These are phyloP conservation scores for Borostomias antarcticus DNA, from an alignment of 2,797 vertebrate species.

Conservation along the genomic window DNA sequence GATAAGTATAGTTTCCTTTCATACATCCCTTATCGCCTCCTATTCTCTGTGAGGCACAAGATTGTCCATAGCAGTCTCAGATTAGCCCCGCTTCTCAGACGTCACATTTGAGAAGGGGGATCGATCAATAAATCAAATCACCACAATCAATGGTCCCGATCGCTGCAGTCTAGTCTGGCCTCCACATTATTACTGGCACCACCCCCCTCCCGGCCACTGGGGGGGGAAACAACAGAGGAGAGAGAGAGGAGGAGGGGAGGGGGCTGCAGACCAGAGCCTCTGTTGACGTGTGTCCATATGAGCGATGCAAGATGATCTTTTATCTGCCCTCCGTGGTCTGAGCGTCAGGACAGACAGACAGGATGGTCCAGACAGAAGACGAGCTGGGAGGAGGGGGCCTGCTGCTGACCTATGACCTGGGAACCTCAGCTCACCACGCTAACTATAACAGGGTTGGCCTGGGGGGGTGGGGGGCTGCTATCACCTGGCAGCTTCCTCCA, in stretches of 20 bases:
- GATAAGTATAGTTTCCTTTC: constrained; percentile 93
- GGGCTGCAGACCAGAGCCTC: constrained; percentile 27
- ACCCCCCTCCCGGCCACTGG: constrained; percentile 30
- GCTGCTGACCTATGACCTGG: constrained; percentile 78
- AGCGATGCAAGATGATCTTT: constrained; percentile 65
- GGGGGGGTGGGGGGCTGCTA: constrained; percentile 77
- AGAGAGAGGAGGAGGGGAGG: constrained; percentile 8
- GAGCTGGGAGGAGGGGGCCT: constrained; percentile 82
- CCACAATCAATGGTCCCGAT: constrained; percentile 94
- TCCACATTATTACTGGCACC: constrained; percentile 91
- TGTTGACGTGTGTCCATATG: constrained; percentile 56
- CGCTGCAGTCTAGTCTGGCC: constrained; percentile 95
- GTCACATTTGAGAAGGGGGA: constrained; percentile 87
- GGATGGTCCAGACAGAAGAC: constrained; percentile 47
- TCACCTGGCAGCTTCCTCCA: constrained; percentile 81
- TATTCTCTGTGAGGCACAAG: constrained; percentile 85
- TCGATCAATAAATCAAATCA: constrained; percentile 99
- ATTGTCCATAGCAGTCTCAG: constrained; percentile 89
- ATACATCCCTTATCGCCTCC: constrained; percentile 89
- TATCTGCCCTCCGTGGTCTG: constrained; percentile 58
- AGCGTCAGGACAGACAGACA: constrained; percentile 46
- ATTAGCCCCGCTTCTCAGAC: constrained; percentile 92
- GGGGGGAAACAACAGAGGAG: constrained; percentile 21
- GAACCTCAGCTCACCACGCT: constrained; percentile 66
- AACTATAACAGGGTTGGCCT: constrained; percentile 79